A percentile compares a stretch with the other conserved stretches of the same genome.
phyloP scores from a whole-genome alignment of 1,140 invertebrate genomes.

The Mycetomoellerius zeteki region DNA sequence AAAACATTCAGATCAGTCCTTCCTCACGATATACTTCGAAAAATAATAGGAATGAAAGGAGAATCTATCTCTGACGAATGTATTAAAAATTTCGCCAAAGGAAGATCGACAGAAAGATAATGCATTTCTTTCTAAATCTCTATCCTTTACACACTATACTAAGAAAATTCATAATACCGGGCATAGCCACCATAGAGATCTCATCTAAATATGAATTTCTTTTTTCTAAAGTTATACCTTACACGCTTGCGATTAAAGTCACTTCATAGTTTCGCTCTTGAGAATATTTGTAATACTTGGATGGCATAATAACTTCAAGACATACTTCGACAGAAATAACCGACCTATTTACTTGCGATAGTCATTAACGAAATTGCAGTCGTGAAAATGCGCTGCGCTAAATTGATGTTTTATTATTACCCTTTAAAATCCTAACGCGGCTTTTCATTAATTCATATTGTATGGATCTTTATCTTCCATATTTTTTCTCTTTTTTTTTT shows the following conservation, averaged over 20 bases:
- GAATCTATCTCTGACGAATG: constrained; percentile 42
- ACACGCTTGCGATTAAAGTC: constrained; percentile 66
- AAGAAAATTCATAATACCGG: constrained; percentile 67
- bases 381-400: constrained; percentile 63
- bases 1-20: constrained; percentile 17
- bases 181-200: constrained; percentile 57
- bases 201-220: constrained; percentile 67
- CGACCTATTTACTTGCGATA: constrained; percentile 31
- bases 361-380: constrained; percentile 55
- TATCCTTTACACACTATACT: constrained; percentile 69
- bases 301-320: constrained; percentile 72
- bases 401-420: constrained; percentile 72
- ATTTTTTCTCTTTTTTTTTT: constrained; percentile 14
- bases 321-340: constrained; percentile 54
- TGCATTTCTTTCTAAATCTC: constrained; percentile 52
- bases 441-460: constrained; percentile 72
- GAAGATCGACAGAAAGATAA: constrained; percentile 46
- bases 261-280: constrained; percentile 54
- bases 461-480: constrained; percentile 65
- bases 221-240: constrained; percentile 65
- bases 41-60: constrained; percentile 47
- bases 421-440: constrained; percentile 65
- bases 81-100: constrained; percentile 43
- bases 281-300: constrained; percentile 62
- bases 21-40: neutral